phyloP scores from a whole-genome alignment of 2,797 vertebrate genomes.

The Pristis pectinata region DNA sequence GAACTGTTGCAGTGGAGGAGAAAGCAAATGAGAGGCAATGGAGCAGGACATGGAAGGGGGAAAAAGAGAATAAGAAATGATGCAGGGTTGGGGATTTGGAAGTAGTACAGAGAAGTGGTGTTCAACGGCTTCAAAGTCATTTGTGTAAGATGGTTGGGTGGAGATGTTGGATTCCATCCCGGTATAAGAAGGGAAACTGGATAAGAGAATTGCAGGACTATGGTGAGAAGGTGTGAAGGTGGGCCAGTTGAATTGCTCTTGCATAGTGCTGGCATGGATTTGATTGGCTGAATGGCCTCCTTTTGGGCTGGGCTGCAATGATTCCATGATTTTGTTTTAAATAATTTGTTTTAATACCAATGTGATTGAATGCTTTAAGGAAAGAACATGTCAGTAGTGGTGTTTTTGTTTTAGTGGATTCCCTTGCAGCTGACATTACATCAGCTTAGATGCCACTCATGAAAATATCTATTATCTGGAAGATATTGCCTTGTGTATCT shows the following conservation, averaged over 20 bases:
- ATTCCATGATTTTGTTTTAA: no score
- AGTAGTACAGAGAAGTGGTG: no score
- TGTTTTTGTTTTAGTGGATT: background rate
- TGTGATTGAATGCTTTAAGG: background rate
- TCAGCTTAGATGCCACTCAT: background rate
- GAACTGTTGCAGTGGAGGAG: background rate
- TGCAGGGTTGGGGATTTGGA: background rate
- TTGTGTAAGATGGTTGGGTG: background rate
- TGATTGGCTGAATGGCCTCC: no score
- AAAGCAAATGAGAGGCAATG: background rate
- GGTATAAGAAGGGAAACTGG: no score
- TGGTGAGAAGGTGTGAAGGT: no score
- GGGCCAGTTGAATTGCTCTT: no score
- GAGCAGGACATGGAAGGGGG: background rate
- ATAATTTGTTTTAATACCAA: background rate
- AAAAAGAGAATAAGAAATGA: no score
- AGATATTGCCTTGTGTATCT: background rate
- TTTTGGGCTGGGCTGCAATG: no score
- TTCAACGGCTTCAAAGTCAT: background rate
- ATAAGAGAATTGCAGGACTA: no score
- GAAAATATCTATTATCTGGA: background rate
- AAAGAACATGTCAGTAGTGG: background rate
- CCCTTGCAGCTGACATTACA: background rate
- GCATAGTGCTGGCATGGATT: no score
- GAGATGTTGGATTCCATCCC: no score